Evolutionary conservation across 37 sponge, comb jelly and placozoan genomes (phyloP), one percentile per base, ranked within the genome.

Genomic region (Agelas oroides): DNA sequence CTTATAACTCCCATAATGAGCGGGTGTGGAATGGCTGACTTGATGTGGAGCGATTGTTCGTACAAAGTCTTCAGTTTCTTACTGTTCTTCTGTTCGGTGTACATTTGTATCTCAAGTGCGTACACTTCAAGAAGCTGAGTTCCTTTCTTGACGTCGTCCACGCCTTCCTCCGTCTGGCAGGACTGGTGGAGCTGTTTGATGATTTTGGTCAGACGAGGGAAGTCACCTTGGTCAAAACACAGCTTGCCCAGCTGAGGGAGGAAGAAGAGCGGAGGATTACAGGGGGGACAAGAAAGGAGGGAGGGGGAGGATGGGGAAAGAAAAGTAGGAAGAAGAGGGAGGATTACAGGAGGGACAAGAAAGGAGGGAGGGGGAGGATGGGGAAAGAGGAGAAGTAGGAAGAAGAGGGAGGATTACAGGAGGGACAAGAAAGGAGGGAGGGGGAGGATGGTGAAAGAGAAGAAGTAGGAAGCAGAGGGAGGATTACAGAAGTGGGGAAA

Each of bases 41-140:
- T 98, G 60, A 98, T 93, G 65, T 86, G 91, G 46, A 98, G 91
- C 17, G 97, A 94, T 74, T 96, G 97, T 59, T 92, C 97, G 64
- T 98, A 98, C 40, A 98, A 80, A 5, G 89, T 87, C 88, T 98
- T 98, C 21, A 98, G 88, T 76, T 94, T 96, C 84, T 98, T 96
- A 80, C 92, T 94, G 62, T 98, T 94, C 85, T 98, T 98, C 93
- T 98, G 99, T 37, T 89, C 97, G 0, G 99, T 98, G 85, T 94
- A 98, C 99, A 98, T 98, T 78, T 98, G 99, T 63, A 98, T 98
- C 78, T 98, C 99, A 24, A 98, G 89, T 15, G 99, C 99, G 73
- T 98, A 98, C 72, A 91, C 91, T 72, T 98, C 99, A 59, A 98
- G 83, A 37, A 98, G 81, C 68, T 96, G 96, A 0, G 99, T 98